Percentiles rank a stretch among this genome's conserved stretches.
Evolutionary conservation across 2,113 vertebrate species (phyloP).

Genomic region (Acanthisitta chloris): DNA sequence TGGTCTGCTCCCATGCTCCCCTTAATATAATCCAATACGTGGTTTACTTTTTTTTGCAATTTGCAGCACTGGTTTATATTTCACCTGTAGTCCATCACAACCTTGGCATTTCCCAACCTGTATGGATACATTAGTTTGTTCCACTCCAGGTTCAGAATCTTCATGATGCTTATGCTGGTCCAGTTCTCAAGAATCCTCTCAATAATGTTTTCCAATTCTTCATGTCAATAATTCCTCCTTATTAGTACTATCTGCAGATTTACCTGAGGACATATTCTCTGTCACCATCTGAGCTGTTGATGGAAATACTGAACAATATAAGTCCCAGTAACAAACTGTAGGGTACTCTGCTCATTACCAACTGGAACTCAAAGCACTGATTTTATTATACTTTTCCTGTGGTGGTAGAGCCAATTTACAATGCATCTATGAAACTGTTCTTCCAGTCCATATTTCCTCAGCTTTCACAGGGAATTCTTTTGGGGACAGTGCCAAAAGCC

Average conservation of each 20-base stretch:
- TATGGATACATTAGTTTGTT: background rate
- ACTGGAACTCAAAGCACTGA: background rate
- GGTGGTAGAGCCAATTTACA: background rate
- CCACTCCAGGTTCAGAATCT: background rate
- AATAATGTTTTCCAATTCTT: background rate
- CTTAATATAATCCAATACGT: background rate
- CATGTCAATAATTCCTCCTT: background rate
- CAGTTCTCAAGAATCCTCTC: background rate
- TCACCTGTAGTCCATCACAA: background rate
- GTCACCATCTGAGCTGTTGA: background rate
- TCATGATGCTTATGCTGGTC: background rate
- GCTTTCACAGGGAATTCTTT: background rate
- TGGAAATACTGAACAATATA: background rate
- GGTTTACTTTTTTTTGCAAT: background rate
- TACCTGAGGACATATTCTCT: background rate
- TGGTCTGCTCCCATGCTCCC: background rate
- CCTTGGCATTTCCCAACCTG: background rate
- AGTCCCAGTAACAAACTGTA: background rate
- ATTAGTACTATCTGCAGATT: background rate
- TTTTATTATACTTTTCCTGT: background rate
- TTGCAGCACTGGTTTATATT: background rate
- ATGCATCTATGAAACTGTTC: background rate
- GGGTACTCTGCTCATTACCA: background rate
- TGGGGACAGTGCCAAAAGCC: background rate
- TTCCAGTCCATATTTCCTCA: background rate